Evolutionary conservation across 2,888 invertebrate species (phyloP), one percentile per base, ranked within the genome.

Genomic region (Quadroppia sp.): DNA sequence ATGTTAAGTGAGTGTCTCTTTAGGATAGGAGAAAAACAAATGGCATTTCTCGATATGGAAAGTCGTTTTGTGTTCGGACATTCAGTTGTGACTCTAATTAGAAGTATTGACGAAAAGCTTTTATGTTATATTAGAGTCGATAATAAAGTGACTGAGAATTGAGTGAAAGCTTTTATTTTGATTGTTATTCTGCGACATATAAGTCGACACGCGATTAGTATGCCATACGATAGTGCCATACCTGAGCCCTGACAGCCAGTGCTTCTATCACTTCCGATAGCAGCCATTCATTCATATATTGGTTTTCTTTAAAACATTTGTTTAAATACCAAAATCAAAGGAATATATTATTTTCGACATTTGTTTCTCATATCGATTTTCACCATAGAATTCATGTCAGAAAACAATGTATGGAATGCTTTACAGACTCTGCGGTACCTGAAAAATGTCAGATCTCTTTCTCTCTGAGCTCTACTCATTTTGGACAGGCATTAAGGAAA

Each of bases 181-280:
- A 64, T 64, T 64, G 36, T 64, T 30, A 32, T 61, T 61, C 32
- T 6, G 23, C n/a, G 53, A 23, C 7, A 56, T 23, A 56, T 25
- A 56, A 64, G 64, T 20, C 36, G 64, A 40, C 64, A 64, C 64
- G 64, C 64, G 40, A 64, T 64, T 36, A 64, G 17, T 56, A 56
- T 53, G 56, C 2, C 7, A 28, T 56, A 36, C 4, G 20, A 7
- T 50, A 20, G n/a, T 20, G 17, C 17, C 20, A 50, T 50, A n/a
- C 30, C 56, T 2, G 13, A 28, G 9, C 11, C 28, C 15, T 48
- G 15, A 4, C n/a, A 48, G 7, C 7, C 42, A 42, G 15, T 7
- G 7, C 15, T 48, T 15, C 48, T 48, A 48, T 48, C 7, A 36
- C 36, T 36, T 36, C 36, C 36, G 36, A 36, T 36, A 9, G 4